Evolutionary conservation across 2,888 invertebrate genomes (phyloP), one percentile per base, ranked within the genome.

Genomic region (Drosophila buzzatii): DNA sequence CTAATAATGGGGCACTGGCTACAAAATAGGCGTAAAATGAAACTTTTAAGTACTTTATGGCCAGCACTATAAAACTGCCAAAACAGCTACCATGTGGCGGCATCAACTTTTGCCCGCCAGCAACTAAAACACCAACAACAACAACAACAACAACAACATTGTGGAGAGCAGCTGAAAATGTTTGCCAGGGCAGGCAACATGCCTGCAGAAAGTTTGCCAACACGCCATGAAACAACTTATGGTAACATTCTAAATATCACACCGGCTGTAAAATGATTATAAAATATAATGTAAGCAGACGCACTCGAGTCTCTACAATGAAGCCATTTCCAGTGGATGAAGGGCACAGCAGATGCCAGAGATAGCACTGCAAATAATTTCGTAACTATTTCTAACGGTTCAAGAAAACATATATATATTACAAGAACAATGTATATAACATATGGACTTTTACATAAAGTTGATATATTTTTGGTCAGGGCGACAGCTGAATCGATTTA

Each of bases 41-140:
- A 90, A 90, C 91, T 91, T 91, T 90, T 90, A 90, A 90, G 90
- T 82, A 90, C 88, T 90, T 90, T 91, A 90, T 81, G 86, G 85
- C 66, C 86, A 82, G 75, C 88, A 88, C 90, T 84, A 82, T 85
- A 83, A 91, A 91, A 85, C 81, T 81, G 82, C 82, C 72, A 76
- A 82, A 90, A 88, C 85, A 90, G 76, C 82, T 82, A 79, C 79
- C 86, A 86, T 90, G 89, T 86, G 90, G 89, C 74, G 70, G 55
- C 71, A 73, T 77, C 85, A 81, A 76, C 81, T 81, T 87, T 51
- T 60, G 67, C 62, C 71, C 56, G 57, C 76, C 77, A 53, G 70
- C 77, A 89, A 81, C 85, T 80, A 81, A 72, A 86, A 72, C 57
- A 65, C 52, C 45, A 52, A 65, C 62, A n/a, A n/a, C 41, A n/a